Percentiles rank a stretch among this genome's conserved stretches.
Evolutionary conservation across 2,888 invertebrate genomes (phyloP).

Genomic region (Mactromeris polynyma): DNA sequence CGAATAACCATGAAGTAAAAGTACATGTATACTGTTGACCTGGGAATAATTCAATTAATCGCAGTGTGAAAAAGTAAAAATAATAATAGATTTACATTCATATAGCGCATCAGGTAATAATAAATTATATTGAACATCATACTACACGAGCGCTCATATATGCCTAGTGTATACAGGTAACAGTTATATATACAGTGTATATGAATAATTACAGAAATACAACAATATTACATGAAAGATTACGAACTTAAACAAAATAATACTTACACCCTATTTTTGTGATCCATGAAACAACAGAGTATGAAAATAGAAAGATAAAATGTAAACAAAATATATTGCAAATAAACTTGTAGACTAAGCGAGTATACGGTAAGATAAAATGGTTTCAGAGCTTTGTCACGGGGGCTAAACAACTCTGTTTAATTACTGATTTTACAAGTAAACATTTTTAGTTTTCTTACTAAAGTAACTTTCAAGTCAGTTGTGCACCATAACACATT

Average conservation of each 20-base stretch:
- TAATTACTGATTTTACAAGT: background rate
- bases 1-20: background rate
- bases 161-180: too few relatives aligned
- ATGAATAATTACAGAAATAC: background rate
- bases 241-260: background rate
- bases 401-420: background rate
- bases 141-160: background rate
- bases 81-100: background rate
- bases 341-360: background rate
- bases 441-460: too few relatives aligned
- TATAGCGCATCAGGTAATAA: background rate
- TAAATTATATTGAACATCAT: background rate
- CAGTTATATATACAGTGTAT: background rate
- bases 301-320: background rate
- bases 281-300: background rate
- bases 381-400: background rate
- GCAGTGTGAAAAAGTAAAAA: background rate
- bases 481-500: background rate
- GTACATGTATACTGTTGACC: background rate
- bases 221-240: background rate
- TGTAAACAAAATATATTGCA: background rate
- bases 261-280: background rate
- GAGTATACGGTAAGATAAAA: background rate
- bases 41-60: background rate
- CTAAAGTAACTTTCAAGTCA: background rate